phyloP scores from a whole-genome alignment of 2,113 vertebrate genomes.

The Raja brachyura region DNA sequence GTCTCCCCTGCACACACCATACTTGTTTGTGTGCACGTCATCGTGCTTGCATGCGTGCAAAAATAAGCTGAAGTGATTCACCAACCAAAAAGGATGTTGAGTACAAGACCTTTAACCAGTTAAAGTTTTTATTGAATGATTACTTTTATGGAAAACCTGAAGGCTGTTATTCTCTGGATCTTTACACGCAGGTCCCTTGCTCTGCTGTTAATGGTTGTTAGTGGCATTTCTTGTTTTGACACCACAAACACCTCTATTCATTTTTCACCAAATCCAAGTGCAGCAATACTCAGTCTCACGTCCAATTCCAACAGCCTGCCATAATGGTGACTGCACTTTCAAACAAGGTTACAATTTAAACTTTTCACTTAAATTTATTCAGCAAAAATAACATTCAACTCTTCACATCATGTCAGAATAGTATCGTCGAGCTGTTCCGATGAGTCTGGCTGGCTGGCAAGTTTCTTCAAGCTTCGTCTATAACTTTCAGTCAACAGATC shows the following conservation, averaged over 20 bases:
- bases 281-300: not conserved
- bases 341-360: conserved; percentile 61
- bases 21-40: no score
- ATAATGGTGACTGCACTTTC: conserved; percentile 6
- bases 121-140: conserved; percentile 30
- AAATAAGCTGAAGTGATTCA: conserved; percentile 23
- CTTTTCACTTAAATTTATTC: conserved; percentile 48
- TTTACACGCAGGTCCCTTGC: not conserved
- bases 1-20: no score
- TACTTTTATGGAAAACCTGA: conserved; percentile 28
- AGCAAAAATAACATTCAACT: conserved; percentile 42
- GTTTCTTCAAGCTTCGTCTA: conserved; percentile 87
- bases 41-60: not conserved
- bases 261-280: not conserved
- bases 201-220: not conserved
- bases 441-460: conserved; percentile 76
- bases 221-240: not conserved
- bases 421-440: conserved; percentile 92
- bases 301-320: conserved; percentile 25
- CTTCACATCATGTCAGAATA: conserved; percentile 77
- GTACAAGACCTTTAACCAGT: not conserved
- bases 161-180: not conserved
- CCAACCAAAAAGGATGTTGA: not conserved
- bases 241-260: not conserved
- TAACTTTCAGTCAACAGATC: conserved; percentile 81